Conservation (phyloP, 1,140 invertebrate genomes). For the Camponotus floridanus region DNA sequence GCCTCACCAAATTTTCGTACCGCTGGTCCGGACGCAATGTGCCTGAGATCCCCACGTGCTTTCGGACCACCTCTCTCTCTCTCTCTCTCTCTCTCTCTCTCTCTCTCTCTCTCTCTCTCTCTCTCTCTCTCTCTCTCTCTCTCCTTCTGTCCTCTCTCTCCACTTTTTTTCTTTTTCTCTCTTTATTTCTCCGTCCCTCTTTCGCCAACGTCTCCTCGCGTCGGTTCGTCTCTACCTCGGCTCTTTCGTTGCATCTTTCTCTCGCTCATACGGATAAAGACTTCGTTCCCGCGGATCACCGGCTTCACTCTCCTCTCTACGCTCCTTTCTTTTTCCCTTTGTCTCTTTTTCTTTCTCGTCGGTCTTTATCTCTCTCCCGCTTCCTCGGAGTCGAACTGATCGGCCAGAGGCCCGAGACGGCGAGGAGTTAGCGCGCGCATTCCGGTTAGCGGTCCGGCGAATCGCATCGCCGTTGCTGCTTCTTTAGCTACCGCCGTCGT, state of each 20-base stretch:
- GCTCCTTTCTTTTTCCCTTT: constrained; percentile 43
- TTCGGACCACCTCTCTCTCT: constrained; percentile 58
- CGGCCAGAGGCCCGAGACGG: constrained; percentile 59
- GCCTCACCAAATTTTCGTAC: constrained; percentile 83
- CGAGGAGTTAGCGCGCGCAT: constrained; percentile 73
- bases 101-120: constrained; percentile 35
- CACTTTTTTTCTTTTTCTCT: not conserved
- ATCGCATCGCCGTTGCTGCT: constrained; percentile 57
- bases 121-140: constrained; percentile 19
- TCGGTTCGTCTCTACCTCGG: constrained; percentile 21
- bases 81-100: constrained; percentile 15
- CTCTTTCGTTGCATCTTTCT: constrained; percentile 57
- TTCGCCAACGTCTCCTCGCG: constrained; percentile 21
- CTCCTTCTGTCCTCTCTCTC: constrained; percentile 13
- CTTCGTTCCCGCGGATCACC: constrained; percentile 62
- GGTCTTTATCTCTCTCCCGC: constrained; percentile 59
- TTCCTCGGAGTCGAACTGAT: constrained; percentile 55
- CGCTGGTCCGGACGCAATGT: constrained; percentile 75
- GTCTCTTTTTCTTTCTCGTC: constrained; percentile 16
- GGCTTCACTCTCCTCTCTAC: constrained; percentile 54
- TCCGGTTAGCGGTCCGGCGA: constrained; percentile 77
- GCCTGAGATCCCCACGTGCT: constrained; percentile 81
- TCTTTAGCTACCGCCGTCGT: constrained; percentile 47
- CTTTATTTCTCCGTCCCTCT: constrained; percentile 34
- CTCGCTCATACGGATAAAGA: constrained; percentile 57